Evolutionary conservation across 2,888 invertebrate species (phyloP), one percentile per base, ranked within the genome.

Genomic region (Dasypolia templi): DNA sequence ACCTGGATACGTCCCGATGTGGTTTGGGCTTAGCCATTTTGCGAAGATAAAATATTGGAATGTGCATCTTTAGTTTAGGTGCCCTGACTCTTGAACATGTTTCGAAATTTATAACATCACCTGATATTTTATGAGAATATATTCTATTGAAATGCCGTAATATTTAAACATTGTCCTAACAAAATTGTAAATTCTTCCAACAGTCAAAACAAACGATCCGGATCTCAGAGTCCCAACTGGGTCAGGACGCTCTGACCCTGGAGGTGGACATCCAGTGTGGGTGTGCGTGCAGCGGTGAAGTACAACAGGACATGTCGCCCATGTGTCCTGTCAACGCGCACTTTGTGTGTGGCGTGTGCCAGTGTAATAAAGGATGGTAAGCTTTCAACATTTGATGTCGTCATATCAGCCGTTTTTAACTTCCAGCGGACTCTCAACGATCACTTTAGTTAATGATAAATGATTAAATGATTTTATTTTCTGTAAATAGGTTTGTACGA

Each of bases 201-300:
- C 89, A 96, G 96, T 90, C 89, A 35, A 91, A 87, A 44, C 92
- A 95, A 89, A 96, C 93, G 0, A 96, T 98, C 64, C 95, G 94
- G 22, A 98, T 99, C 87, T 97, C 97, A 75, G 99, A 99, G 85
- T 97, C 97, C 6, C 98, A 98, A 70, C 95, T 99, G 65, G 97
- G 97, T 5, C 98, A 98, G 64, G 97, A 98, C 86, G 93, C 95
- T 29, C 92, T 98, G 73, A 96, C 96, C 22, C 93, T 99, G 61
- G 97, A 98, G 66, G 96, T 99, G 58, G 97, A 98, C 85, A 94
- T 98, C 68, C 97, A 98, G 81, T 97, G 98, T 87, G 97, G 98
- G 49, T 98, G 98, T 89, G 97, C 97, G 19, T 98, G 98, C 88
- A 92, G 94, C 26, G 89, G 92, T 62, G 90, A 96, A 69, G 62